phyloP scores from a whole-genome alignment of 2,888 invertebrate species.

The Stenodema calcarata region DNA sequence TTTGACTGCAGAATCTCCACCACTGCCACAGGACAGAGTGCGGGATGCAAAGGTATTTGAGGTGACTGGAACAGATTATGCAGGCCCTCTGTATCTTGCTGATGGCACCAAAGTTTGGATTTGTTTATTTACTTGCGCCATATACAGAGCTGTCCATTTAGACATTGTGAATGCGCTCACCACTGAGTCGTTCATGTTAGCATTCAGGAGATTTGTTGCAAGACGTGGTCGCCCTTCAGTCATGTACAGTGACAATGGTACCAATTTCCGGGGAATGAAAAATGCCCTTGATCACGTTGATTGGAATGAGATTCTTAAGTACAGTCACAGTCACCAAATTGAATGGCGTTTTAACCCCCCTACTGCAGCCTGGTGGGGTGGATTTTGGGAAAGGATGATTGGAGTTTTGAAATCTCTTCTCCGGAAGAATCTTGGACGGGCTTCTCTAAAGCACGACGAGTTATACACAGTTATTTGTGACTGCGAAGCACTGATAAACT shows the following conservation, averaged over 20 bases:
- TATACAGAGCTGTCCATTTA: conserved; percentile 61
- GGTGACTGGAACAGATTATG: conserved; percentile 59
- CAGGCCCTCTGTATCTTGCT: conserved; percentile 50
- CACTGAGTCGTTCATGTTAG: conserved; percentile 59
- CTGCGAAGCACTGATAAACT: conserved; percentile 39
- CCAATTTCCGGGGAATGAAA: conserved; percentile 60
- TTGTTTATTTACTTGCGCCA: conserved; percentile 61
- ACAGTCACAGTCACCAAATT: conserved; percentile 53
- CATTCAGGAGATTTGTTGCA: conserved; percentile 60
- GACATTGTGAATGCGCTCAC: conserved; percentile 59
- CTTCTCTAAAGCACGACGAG: conserved; percentile 43
- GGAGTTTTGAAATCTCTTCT: conserved; percentile 45
- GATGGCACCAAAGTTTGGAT: conserved; percentile 59
- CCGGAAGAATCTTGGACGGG: conserved; percentile 39
- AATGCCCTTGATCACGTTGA: conserved; percentile 65
- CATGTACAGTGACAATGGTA: conserved; percentile 61
- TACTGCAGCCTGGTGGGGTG: conserved; percentile 62
- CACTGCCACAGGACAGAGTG: conserved; percentile 48
- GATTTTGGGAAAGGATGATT: conserved; percentile 60
- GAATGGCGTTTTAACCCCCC: conserved; percentile 58
- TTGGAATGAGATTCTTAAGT: conserved; percentile 61
- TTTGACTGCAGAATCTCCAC: conserved; percentile 54
- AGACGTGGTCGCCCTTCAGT: conserved; percentile 59
- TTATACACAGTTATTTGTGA: conserved; percentile 51
- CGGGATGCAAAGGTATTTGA: conserved; percentile 57